Evolutionary conservation across 2,888 invertebrate species (phyloP), one percentile per base, ranked within the genome.

Genomic region (Heliconius ethilla): DNA sequence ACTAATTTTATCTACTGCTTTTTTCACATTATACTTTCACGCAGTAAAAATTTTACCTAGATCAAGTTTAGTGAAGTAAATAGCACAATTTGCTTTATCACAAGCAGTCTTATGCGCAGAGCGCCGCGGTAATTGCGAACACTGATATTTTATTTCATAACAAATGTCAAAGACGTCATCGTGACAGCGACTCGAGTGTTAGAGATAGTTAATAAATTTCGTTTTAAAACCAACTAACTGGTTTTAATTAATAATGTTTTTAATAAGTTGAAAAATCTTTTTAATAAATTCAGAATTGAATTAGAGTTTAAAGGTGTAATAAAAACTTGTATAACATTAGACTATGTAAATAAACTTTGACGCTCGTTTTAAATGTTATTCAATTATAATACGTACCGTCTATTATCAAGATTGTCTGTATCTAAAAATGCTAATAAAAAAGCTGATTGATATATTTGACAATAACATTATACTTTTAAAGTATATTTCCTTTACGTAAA

Each of bases 21-120:
- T 83, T 82, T 83, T 89, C 86, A 89, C 82, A 85, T 84, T 80
- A 82, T 82, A 82, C 72, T 40, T 37, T 73, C 40, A 78, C 22
- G 37, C 25, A 13, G 22, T 37, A 37, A 78, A 55, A 59, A 45
- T 18, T 15, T 45, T 29, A 63, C n/a, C 51, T 66, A 74, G n/a
- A 27, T 51, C 63, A 40, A 29, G 73, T 69, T 72, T 33, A 22
- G 45, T 80, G 77, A 79, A 76, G 65, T 75, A 78, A 55, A 70
- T 37, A 18, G 62, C 37, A 59, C 40, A 18, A 65, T 78, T 65
- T 59, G 45, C 70, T 59, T 67, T 77, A 75, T 45, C 59, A 75
- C 45, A 74, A 40, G 75, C 55, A 73, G n/a, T 55, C 62, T 25
- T 78, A 78, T 78, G 62, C 74, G 74, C 65, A 76, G 45, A 74